A percentile compares a stretch with the other conserved stretches of the same genome.
phyloP scores from a whole-genome alignment of 2,797 vertebrate species.

The Chromobotia macracanthus region DNA sequence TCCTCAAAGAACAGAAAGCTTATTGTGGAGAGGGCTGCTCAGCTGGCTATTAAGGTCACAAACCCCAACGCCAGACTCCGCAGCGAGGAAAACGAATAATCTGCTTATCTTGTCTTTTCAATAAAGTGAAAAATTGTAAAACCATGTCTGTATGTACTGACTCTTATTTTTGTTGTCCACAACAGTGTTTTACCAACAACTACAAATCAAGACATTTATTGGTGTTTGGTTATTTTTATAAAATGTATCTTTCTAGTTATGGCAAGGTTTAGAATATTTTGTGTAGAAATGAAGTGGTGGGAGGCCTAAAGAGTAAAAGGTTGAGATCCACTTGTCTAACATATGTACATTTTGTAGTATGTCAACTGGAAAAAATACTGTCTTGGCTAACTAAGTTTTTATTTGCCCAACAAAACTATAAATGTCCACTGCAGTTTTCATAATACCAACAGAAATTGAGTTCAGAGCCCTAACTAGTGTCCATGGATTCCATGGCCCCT shows the following conservation, averaged over 20 bases:
- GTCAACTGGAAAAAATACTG: not conserved
- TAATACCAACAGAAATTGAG: not conserved
- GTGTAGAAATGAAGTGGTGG: too few relatives aligned
- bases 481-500: constrained; percentile 81
- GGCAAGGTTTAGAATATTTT: too few relatives aligned
- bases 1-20: constrained; percentile 98
- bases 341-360: not conserved
- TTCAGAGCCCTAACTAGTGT: constrained; percentile 78
- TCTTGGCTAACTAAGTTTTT: not conserved
- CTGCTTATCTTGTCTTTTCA: constrained; percentile 71
- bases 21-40: constrained; percentile 94
- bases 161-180: too few relatives aligned
- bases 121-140: constrained; percentile 77
- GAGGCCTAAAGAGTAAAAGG: too few relatives aligned
- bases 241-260: too few relatives aligned
- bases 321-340: not conserved
- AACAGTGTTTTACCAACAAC: too few relatives aligned
- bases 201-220: too few relatives aligned
- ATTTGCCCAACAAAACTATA: constrained; percentile 13
- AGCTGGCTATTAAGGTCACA: constrained; percentile 96
- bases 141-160: not conserved
- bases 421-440: not conserved
- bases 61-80: constrained; percentile 97
- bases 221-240: too few relatives aligned
- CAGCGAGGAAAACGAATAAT: constrained; percentile 97